phyloP scores from a whole-genome alignment of 2,113 vertebrate species.

The pig (Sus scrofa) region DNA sequence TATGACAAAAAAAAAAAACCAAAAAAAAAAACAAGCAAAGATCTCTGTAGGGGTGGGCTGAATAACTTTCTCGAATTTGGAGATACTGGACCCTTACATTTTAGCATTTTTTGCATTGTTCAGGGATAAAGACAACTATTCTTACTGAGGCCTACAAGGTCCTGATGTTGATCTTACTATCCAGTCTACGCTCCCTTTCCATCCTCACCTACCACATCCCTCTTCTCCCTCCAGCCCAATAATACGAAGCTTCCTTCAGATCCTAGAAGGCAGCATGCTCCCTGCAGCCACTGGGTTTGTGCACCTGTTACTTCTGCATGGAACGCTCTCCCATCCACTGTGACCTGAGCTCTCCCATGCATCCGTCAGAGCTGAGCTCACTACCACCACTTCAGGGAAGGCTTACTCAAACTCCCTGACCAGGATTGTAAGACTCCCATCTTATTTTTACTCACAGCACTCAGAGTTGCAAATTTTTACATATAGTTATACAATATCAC shows the following conservation, averaged over 20 bases:
- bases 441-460: neutral
- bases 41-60: neutral
- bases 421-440: neutral
- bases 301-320: neutral
- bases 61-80: slow-evolving; percentile 16
- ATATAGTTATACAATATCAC: neutral
- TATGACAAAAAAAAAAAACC: no score
- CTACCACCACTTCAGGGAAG: neutral
- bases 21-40: neutral
- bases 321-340: neutral
- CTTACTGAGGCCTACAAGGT: neutral
- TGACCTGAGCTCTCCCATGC: neutral
- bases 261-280: neutral
- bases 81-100: neutral
- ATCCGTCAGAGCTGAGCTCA: slow-evolving; percentile 3
- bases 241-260: neutral
- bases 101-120: neutral
- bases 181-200: neutral
- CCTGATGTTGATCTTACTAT: neutral
- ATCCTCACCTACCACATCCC: neutral
- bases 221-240: neutral
- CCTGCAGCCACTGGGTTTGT: neutral
- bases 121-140: slow-evolving; percentile 15
- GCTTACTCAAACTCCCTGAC: neutral
- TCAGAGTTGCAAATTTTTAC: neutral